These are phyloP conservation scores for Corythornis madagascariensis DNA, from an alignment of 2,113 vertebrate genomes.

Conservation along the genomic window DNA sequence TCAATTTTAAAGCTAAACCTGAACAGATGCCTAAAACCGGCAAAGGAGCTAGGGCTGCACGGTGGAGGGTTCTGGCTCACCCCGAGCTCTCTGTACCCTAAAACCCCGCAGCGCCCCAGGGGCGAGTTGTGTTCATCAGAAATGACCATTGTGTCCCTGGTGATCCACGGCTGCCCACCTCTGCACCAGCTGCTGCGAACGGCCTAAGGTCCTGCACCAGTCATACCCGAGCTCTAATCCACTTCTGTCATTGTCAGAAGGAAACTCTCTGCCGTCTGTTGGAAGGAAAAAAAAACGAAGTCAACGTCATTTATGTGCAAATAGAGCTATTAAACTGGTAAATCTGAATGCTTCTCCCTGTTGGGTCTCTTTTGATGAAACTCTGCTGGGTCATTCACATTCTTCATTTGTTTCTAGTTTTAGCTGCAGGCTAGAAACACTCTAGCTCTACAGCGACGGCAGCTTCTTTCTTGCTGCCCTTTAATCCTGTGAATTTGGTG, in stretches of 20 bases:
- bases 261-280: conserved; percentile 69
- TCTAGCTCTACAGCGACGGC: not conserved
- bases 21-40: not conserved
- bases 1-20: not conserved
- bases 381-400: not conserved
- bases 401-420: not conserved
- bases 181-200: conserved; percentile 63
- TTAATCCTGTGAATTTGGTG: not conserved
- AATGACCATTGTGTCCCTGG: not conserved
- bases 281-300: not conserved
- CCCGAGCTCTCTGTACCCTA: not conserved
- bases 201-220: conserved; percentile 67
- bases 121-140: not conserved
- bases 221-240: conserved; percentile 58
- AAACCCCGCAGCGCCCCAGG: not conserved
- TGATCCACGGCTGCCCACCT: conserved; percentile 18
- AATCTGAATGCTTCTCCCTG: not conserved
- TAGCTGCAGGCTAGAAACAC: not conserved
- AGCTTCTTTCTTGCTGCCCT: not conserved
- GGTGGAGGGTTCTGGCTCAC: not conserved
- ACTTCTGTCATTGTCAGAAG: conserved; percentile 65
- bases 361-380: not conserved
- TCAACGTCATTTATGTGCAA: not conserved
- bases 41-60: not conserved
- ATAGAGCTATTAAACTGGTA: not conserved